Conservation (phyloP, 2,888 invertebrate genomes). For the Zhuqinia jingwanae region DNA sequence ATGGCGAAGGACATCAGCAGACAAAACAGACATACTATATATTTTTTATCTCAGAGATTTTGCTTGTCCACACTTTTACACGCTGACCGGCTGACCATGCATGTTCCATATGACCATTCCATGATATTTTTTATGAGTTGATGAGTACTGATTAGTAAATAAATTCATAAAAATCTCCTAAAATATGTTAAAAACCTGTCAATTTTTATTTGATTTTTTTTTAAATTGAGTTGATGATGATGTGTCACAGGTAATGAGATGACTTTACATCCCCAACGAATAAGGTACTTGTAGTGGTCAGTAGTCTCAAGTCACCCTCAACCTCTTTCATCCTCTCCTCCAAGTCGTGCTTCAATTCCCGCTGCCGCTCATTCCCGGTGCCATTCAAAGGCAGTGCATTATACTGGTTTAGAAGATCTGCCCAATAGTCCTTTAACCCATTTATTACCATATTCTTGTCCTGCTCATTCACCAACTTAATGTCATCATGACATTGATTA, state of each 20-base stretch:
- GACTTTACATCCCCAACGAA: constrained; percentile 47
- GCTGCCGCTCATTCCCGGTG: constrained; percentile 16
- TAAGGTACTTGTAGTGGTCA: constrained; percentile 30
- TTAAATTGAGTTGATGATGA: too few species aligned
- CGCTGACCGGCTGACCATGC: too few species aligned
- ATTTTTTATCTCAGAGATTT: too few species aligned
- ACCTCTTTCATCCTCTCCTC: constrained; percentile 66
- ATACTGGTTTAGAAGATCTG: constrained; percentile 41
- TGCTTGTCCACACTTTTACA: too few species aligned
- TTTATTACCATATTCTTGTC: constrained; percentile 42
- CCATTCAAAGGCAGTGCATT: constrained; percentile 35
- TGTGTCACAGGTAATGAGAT: constrained; percentile 35
- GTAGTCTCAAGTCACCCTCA: constrained; percentile 59
- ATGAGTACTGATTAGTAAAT: too few species aligned
- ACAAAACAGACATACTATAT: too few species aligned
- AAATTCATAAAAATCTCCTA: too few species aligned
- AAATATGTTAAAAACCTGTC: neutral
- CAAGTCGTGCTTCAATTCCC: constrained; percentile 39
- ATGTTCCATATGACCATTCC: too few species aligned
- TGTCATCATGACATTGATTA: too few species aligned
- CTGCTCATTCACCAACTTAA: neutral
- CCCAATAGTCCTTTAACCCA: constrained; percentile 59
- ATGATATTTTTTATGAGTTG: too few species aligned
- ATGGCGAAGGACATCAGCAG: too few species aligned
- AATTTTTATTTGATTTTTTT: constrained; percentile 10